A percentile compares a stretch with the other conserved stretches of the same genome.
Evolutionary conservation across 2,113 vertebrate species (phyloP).

Genomic region (Prionailurus bengalensis): DNA sequence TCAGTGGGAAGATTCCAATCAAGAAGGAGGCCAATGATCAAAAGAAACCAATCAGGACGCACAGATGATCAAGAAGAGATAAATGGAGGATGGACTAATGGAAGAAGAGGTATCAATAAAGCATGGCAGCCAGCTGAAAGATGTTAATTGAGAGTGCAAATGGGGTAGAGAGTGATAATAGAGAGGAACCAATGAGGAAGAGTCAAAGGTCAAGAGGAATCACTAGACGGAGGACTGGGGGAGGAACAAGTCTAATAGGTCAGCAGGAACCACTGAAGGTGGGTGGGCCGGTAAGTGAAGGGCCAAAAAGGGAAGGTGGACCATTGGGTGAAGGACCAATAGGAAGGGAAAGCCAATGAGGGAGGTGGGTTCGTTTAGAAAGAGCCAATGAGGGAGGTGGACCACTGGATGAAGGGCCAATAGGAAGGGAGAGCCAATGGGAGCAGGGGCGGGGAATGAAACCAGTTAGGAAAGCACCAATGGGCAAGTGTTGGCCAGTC

Average conservation of each 20-base stretch:
- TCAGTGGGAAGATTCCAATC: neutral
- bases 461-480: neutral
- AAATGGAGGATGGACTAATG: neutral
- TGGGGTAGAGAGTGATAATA: neutral
- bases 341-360: no score
- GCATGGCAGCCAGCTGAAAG: neutral
- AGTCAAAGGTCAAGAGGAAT: neutral
- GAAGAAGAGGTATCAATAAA: neutral
- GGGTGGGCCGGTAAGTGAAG: neutral
- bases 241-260: neutral
- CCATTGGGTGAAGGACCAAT: neutral
- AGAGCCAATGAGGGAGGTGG: neutral
- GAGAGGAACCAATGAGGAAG: neutral
- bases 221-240: neutral
- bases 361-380: neutral
- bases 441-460: no score
- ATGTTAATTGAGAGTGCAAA: no score
- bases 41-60: neutral
- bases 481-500: neutral
- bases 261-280: neutral
- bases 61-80: neutral
- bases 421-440: neutral
- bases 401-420: neutral
- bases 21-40: neutral
- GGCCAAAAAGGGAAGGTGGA: neutral